Base-by-base conservation (phyloP, 2,113 vertebrate genomes). In the Eolophus roseicapilla region DNA sequence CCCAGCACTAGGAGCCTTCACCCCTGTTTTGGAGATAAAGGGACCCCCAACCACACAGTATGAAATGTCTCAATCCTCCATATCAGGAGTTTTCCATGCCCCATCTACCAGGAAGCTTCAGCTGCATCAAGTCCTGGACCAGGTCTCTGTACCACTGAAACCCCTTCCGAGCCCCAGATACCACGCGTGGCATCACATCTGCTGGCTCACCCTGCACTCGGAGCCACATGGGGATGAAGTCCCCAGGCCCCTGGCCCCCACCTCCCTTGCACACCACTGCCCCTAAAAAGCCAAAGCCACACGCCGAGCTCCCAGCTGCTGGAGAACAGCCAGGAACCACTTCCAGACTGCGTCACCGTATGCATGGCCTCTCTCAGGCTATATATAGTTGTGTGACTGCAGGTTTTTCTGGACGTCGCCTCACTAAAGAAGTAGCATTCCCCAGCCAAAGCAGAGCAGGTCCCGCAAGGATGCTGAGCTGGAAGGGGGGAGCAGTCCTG, bases 331-430 rank as follows among this genome's bases (percentile, higher is more conserved):
- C 93, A 94, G 90, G 78, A 85, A 59, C 87, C 82, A 70, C 85
- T 96, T 92, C 95, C 91, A 79, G 80, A 50, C 84, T 93, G 96
- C 77, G 65, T 93, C 92, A 94, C 86, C 49, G 12, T 60, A 53
- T 50, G 86, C 88, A 81, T 17, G 46, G 93, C 92, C 83, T 93
- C 93, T 96, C 88, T 7, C 6, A 1, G 78, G 83, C 96, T 96
- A 94, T 94, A 96, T 92, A 94, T 95, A 96, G 96, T 60, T 86
- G 82, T 5, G 27, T 82, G 95, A 90, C 90, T 96, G 95, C 96
- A 96, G 92, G 88, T 96, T 95, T 95, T 84, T 88, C 92, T 93
- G 95, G 86, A 88, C 83, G 10, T 86, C 0, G 8, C 95, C 88
- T 24, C 78, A 89, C 87, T 95, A 53, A 90, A 93, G 82, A 82